Conservation (phyloP, 2,888 invertebrate genomes). For the Zeuzera pyrina region DNA sequence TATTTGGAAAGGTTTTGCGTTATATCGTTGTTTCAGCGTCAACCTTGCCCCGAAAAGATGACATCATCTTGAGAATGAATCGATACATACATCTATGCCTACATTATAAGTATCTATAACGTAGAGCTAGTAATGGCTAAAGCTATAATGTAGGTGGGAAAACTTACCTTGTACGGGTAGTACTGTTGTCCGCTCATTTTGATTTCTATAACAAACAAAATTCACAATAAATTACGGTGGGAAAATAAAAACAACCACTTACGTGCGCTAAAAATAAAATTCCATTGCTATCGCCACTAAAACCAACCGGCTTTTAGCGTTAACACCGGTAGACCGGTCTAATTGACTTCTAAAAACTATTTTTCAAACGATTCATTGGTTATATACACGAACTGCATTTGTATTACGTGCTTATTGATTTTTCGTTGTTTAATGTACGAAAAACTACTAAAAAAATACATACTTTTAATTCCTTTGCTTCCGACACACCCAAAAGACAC, state of each 20-base stretch:
- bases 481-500: slow-evolving; percentile 54
- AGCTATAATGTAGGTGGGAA: slow-evolving; percentile 43
- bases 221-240: slow-evolving; percentile 2
- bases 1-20: too few relatives aligned
- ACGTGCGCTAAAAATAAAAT: slow-evolving; percentile 46
- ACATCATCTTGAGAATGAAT: slow-evolving; percentile 62
- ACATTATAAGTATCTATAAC: too few relatives aligned
- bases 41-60: slow-evolving; percentile 47
- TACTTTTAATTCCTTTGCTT: slow-evolving; percentile 41
- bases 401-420: too few relatives aligned
- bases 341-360: neutral
- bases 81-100: too few relatives aligned
- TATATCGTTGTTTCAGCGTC: too few relatives aligned
- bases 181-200: slow-evolving; percentile 85
- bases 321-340: slow-evolving; percentile 21
- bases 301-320: slow-evolving; percentile 37
- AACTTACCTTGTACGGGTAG: slow-evolving; percentile 89
- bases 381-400: too few relatives aligned
- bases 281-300: slow-evolving; percentile 20
- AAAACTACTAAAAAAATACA: slow-evolving; percentile 24
- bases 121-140: too few relatives aligned
- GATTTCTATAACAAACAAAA: slow-evolving; percentile 46
- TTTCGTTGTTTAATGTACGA: too few relatives aligned
- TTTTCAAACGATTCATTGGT: too few relatives aligned
- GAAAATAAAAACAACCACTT: neutral